phyloP scores from a whole-genome alignment of 2,888 invertebrate genomes.

The Phanerotoma sp. region DNA sequence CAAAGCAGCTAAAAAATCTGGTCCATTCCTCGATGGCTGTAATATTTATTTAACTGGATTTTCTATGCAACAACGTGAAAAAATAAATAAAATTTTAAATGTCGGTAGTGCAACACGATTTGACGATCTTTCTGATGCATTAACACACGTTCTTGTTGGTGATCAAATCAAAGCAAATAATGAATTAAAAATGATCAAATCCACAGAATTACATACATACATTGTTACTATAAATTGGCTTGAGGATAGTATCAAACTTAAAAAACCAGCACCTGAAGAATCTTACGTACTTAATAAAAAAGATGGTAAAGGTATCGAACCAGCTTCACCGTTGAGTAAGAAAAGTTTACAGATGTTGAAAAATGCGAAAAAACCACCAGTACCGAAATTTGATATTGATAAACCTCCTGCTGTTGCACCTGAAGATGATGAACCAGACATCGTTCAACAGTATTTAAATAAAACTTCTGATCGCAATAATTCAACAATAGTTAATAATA shows the following conservation, averaged over 20 bases:
- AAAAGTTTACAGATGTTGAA: constrained; percentile 62
- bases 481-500: constrained; percentile 7
- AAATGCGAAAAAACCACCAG: constrained; percentile 49
- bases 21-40: constrained; percentile 86
- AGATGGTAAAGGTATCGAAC: constrained; percentile 50
- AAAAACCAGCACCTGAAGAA: constrained; percentile 63
- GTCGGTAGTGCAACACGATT: constrained; percentile 82
- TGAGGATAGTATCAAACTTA: constrained; percentile 68
- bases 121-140: constrained; percentile 71
- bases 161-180: constrained; percentile 58
- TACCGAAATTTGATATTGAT: constrained; percentile 44
- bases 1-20: constrained; percentile 70
- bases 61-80: constrained; percentile 64
- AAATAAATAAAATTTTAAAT: constrained; percentile 70
- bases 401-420: constrained; percentile 6
- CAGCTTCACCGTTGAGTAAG: constrained; percentile 66
- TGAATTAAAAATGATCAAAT: constrained; percentile 57
- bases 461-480: constrained; percentile 26
- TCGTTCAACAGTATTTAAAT: constrained; percentile 49
- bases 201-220: constrained; percentile 58
- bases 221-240: constrained; percentile 76
- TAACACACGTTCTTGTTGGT: constrained; percentile 80
- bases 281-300: constrained; percentile 45
- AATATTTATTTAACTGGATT: constrained; percentile 75
- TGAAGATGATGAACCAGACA: constrained; percentile 39